Evolutionary conservation across 2,113 vertebrate genomes (phyloP).

Genomic region (Platichthys stellatus): DNA sequence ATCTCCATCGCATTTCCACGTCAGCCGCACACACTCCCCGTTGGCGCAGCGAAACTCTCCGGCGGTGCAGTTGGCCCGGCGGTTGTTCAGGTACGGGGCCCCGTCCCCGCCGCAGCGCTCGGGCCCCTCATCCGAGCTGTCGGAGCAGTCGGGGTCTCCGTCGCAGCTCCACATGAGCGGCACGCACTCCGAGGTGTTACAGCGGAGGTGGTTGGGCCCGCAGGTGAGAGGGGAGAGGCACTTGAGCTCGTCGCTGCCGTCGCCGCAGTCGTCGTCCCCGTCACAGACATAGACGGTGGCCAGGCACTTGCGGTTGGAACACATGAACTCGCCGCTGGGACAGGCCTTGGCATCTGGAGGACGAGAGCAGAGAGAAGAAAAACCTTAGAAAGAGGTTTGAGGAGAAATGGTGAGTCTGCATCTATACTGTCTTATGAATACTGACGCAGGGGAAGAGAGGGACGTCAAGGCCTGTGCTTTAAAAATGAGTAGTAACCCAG

Average conservation of each 20-base stretch:
- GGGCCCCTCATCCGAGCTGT: constrained; percentile 88
- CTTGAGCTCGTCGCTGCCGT: constrained; percentile 91
- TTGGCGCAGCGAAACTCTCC: constrained; percentile 91
- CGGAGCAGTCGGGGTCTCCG: constrained; percentile 92
- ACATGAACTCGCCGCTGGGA: constrained; percentile 91
- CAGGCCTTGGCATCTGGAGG: constrained; percentile 83
- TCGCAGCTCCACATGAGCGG: constrained; percentile 95
- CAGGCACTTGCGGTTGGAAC: constrained; percentile 91
- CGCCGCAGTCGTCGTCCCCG: constrained; percentile 91
- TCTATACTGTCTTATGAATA: not conserved
- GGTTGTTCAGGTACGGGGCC: constrained; percentile 55
- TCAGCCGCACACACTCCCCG: constrained; percentile 91
- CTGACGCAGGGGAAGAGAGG: not conserved
- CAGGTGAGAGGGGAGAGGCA: constrained; percentile 88
- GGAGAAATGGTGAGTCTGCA: not conserved
- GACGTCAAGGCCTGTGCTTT: not conserved
- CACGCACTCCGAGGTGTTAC: constrained; percentile 91
- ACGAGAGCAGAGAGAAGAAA: not conserved
- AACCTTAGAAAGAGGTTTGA: not conserved
- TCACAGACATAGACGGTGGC: constrained; percentile 90
- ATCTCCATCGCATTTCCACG: constrained; percentile 96
- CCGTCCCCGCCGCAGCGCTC: constrained; percentile 86
- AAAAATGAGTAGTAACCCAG: not conserved
- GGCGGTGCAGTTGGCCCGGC: constrained; percentile 82
- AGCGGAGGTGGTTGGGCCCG: constrained; percentile 91